phyloP scores from a whole-genome alignment of 64 coral and sea anemone species.

The Cladopsammia gracilis region DNA sequence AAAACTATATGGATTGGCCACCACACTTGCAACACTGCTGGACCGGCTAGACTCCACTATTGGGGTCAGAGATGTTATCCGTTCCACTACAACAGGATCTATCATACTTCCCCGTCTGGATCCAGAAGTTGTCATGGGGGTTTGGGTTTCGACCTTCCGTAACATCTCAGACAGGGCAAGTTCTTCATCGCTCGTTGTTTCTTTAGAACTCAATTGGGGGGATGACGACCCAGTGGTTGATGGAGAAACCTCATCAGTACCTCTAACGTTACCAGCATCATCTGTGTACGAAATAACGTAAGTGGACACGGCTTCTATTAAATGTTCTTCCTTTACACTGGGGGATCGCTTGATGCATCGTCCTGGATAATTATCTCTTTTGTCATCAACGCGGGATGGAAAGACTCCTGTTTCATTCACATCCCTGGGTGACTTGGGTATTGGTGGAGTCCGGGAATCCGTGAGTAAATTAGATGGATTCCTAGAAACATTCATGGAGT shows the following conservation, averaged over 20 bases:
- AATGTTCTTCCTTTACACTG: neutral
- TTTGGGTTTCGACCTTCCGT: neutral
- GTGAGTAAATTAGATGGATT: no score
- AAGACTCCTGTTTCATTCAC: neutral
- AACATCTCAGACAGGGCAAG: neutral
- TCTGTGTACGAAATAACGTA: conserved; percentile 28
- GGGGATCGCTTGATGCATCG: neutral
- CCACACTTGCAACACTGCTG: neutral
- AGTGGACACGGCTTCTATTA: conserved; percentile 8
- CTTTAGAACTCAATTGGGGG: neutral
- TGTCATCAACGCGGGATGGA: neutral
- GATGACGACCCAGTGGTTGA: neutral
- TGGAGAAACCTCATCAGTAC: neutral
- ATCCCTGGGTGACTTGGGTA: neutral
- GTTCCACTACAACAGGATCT: neutral
- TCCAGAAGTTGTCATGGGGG: neutral
- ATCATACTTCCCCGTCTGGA: neutral
- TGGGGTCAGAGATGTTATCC: neutral
- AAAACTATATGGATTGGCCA: neutral
- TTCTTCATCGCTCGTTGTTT: neutral
- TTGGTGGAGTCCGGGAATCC: neutral
- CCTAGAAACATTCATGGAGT: neutral
- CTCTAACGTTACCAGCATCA: neutral
- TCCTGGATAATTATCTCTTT: no score
- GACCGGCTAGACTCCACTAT: neutral